A percentile compares a stretch with the other conserved stretches of the same genome.
Evolutionary conservation across 2,888 invertebrate genomes (phyloP).

Genomic region (Dromius quadrimaculatus): DNA sequence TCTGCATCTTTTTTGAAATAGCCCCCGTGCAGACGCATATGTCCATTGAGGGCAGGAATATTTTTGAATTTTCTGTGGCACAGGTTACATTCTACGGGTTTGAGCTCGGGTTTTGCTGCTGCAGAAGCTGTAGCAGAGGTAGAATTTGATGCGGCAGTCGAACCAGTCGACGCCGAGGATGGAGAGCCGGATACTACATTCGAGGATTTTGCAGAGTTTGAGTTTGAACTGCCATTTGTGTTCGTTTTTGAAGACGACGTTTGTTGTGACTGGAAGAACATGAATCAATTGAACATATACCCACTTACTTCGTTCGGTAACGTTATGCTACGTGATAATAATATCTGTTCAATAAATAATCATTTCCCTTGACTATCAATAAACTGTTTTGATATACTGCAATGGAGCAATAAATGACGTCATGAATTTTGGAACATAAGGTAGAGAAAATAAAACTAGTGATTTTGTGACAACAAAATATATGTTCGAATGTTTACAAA

Average conservation of each 20-base stretch:
- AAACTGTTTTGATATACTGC: neutral
- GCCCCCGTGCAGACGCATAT: slow-evolving; percentile 97
- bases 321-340: too few relatives aligned
- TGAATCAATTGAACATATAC: too few relatives aligned
- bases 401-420: neutral
- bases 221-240: slow-evolving; percentile 54
- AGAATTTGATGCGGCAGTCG: slow-evolving; percentile 63
- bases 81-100: slow-evolving; percentile 94
- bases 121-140: slow-evolving; percentile 63
- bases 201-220: slow-evolving; percentile 21
- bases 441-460: neutral
- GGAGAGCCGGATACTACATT: slow-evolving; percentile 53
- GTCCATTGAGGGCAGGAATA: slow-evolving; percentile 96
- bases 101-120: slow-evolving; percentile 72
- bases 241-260: slow-evolving; percentile 60
- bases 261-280: slow-evolving; percentile 60
- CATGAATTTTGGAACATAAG: slow-evolving; percentile 3
- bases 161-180: slow-evolving; percentile 57
- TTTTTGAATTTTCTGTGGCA: slow-evolving; percentile 98
- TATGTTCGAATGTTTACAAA: slow-evolving; percentile 36
- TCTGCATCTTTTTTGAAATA: slow-evolving; percentile 95
- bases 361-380: neutral
- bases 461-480: slow-evolving; percentile 26
- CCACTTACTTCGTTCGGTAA: too few relatives aligned
- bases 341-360: too few relatives aligned